Evolutionary conservation across 2,888 invertebrate species (phyloP).

Genomic region (Notodonta dromedarius): DNA sequence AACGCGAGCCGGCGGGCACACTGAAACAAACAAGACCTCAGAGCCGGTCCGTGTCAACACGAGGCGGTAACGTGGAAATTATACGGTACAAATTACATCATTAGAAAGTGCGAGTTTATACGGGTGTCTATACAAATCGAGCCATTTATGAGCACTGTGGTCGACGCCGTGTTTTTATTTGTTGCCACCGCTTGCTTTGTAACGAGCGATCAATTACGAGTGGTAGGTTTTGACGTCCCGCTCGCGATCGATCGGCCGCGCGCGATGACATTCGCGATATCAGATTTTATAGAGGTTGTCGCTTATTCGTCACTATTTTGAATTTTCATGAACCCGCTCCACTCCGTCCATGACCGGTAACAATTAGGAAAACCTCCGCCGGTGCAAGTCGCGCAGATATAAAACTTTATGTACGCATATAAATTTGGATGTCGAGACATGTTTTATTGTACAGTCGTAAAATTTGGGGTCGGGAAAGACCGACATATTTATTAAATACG

Average conservation of each 20-base stretch:
- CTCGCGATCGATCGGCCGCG: slow-evolving; percentile 41
- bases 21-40: slow-evolving; percentile 48
- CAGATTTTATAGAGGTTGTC: slow-evolving; percentile 47
- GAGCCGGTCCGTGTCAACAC: slow-evolving; percentile 46
- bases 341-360: slow-evolving; percentile 76
- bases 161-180: slow-evolving; percentile 23
- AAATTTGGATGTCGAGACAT: slow-evolving; percentile 84
- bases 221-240: slow-evolving; percentile 11
- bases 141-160: slow-evolving; percentile 14
- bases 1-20: slow-evolving; percentile 22
- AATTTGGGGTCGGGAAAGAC: slow-evolving; percentile 82
- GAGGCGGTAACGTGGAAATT: slow-evolving; percentile 64
- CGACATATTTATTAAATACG: slow-evolving; percentile 84
- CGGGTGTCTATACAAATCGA: slow-evolving; percentile 45
- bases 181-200: slow-evolving; percentile 11
- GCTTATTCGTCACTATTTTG: slow-evolving; percentile 53
- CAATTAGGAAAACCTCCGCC: slow-evolving; percentile 77
- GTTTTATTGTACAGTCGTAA: slow-evolving; percentile 82
- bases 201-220: slow-evolving; percentile 19
- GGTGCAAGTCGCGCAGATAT: slow-evolving; percentile 80
- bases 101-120: slow-evolving; percentile 62
- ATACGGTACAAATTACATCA: slow-evolving; percentile 74
- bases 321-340: slow-evolving; percentile 57
- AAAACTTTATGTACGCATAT: slow-evolving; percentile 84
- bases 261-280: slow-evolving; percentile 42